Base-by-base conservation (phyloP, 2,888 invertebrate species). In the Magallana nippona region DNA sequence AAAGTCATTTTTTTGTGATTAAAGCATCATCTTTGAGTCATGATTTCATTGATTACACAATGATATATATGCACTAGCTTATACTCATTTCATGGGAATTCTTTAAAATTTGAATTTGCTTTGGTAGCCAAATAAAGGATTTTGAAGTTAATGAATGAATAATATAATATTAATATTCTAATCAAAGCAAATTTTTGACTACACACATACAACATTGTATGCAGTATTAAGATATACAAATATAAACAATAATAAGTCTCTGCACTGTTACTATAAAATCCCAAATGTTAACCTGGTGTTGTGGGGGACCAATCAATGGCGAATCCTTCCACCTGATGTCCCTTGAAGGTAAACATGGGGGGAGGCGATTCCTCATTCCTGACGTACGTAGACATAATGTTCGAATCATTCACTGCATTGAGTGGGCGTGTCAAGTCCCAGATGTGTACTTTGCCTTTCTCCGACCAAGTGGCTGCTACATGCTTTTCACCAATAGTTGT, bases 381-480 rank as follows among this genome's bases (percentile, higher is more conserved):
- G 11, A 90, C 89, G 85, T 93, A 94, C 19, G 89, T 87, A 22
- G 91, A 89, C 90, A 94, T 94, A 13, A 91, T 91, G 3, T 89
- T 90, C 60, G 96, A 95, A 93, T 97, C 96, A 91, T 98, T 97
- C 0, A 98, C 96, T 15, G 97, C 97, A 93, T 96, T 96, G 22
- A 99, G 91, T 91, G 98, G 97, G 87, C 96, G 95, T 44, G 96
- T 96, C 91, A 99, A 95, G 94, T 99, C 97, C 97, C 98, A 99
- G 87, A 99, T 95, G 92, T 97, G 97, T 0, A 99, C 98, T 90
- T 96, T 96, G 0, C 98, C 98, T 84, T 97, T 95, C 95, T 99
- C 99, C 90, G 99, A 99, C 99, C 99, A 99, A 78, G 97, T 96
- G 1, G 99, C 99, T 79, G 97, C 98, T 88, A 98, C 94, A 2